Evolutionary conservation across 2,888 invertebrate genomes (phyloP), one percentile per base, ranked within the genome.

Genomic region (Lycophotia porphyrea): DNA sequence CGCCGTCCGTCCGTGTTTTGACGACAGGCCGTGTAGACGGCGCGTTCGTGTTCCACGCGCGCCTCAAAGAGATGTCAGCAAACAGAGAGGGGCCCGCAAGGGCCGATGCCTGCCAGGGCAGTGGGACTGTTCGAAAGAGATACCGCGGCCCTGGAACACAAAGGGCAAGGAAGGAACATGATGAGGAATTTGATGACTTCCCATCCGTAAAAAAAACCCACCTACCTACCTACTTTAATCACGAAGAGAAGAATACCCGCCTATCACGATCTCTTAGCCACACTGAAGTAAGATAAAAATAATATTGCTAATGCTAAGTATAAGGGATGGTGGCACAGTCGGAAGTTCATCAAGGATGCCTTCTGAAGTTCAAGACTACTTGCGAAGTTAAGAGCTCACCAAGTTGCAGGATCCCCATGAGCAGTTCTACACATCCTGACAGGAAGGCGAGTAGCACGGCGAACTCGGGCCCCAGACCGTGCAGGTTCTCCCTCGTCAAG

Each of bases 381-480:
- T 39, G 39, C 68, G 21, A 34, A 34, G 34, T 60, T 11, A 21
- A 5, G 4, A 2, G 89, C 93, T 96, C 93, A 98, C 98, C 98
- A 91, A 98, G 94, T 92, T 98, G 98, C 79, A 98, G 92, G 68
- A 98, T 94, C 71, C 98, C 98, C 97, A 98, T 98, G 34, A 98
- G 88, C 63, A 98, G 95, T 84, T 97, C 97, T 21, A 98, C 97
- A 49, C 97, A 97, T 36, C 98, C 98, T 15, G 97, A 97, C 67
- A 98, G 93, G 93, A 98, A 98, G 79, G 97, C 97, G 80, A 98
- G 96, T 47, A 98, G 95, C 76, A 98, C 97, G 0, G 98, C 98
- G 85, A 98, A 98, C 90, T 97, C 97, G 0, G 98, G 97, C 0
- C 98, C 98, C 69, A 98, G 93, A 0, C 97, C 97, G 88, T 98